phyloP scores from a whole-genome alignment of 1,140 invertebrate genomes.

The Tetraneura akinire region DNA sequence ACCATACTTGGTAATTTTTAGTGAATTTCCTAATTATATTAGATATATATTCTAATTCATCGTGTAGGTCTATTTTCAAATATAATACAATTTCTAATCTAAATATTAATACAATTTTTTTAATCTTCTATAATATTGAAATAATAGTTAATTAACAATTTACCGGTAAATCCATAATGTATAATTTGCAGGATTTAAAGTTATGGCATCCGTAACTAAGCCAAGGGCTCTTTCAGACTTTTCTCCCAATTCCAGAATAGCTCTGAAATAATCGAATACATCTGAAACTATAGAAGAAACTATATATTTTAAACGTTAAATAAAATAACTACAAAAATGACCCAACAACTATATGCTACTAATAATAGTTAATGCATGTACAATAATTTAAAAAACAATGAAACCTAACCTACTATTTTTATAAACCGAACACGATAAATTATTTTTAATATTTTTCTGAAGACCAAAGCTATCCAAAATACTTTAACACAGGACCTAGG shows the following conservation, averaged over 20 bases:
- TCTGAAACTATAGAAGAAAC: slow-evolving; percentile 76
- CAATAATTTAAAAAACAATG: too few relatives aligned
- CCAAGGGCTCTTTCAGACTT: slow-evolving; percentile 84
- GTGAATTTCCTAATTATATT: slow-evolving; percentile 84
- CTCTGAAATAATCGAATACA: slow-evolving; percentile 94
- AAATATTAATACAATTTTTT: slow-evolving; percentile 58
- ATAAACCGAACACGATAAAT: too few relatives aligned
- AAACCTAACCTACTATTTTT: too few relatives aligned
- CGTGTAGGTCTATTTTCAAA: slow-evolving; percentile 75
- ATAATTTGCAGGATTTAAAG: slow-evolving; percentile 97
- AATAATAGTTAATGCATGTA: not conserved
- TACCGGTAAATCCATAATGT: slow-evolving; percentile 94
- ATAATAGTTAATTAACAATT: slow-evolving; percentile 1
- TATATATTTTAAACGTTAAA: not conserved
- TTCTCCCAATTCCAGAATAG: slow-evolving; percentile 81
- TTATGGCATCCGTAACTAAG: slow-evolving; percentile 85
- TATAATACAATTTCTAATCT: slow-evolving; percentile 81
- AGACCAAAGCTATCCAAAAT: too few relatives aligned
- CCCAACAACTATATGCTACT: not conserved
- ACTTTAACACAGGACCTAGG: too few relatives aligned
- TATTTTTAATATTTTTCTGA: too few relatives aligned
- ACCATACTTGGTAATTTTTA: slow-evolving; percentile 96
- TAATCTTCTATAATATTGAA: not conserved
- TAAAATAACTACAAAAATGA: not conserved
- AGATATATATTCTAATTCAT: slow-evolving; percentile 84